These are phyloP conservation scores for Isurus oxyrinchus DNA, from an alignment of 2,113 vertebrate species.

Conservation along the genomic window DNA sequence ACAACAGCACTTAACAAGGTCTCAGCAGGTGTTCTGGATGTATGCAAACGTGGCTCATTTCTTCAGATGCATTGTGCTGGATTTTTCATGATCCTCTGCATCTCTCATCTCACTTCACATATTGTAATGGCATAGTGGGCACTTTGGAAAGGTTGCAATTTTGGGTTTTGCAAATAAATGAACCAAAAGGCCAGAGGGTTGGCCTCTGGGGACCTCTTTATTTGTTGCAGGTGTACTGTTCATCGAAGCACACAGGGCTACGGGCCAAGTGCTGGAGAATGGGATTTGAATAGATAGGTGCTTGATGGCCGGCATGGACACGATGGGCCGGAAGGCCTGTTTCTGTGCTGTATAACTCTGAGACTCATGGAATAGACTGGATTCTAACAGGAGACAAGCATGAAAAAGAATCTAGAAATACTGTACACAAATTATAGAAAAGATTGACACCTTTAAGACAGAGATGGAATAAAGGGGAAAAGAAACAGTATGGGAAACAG, in stretches of 20 bases:
- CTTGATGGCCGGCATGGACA: too few relatives aligned
- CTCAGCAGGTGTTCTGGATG: not conserved
- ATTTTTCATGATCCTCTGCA: not conserved
- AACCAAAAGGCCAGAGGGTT: not conserved
- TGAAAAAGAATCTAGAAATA: not conserved
- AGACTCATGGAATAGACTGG: not conserved
- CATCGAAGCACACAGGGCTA: too few relatives aligned
- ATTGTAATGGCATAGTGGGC: not conserved
- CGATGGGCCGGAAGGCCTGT: too few relatives aligned
- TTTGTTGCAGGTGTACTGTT: not conserved
- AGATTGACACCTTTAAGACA: not conserved
- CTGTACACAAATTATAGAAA: not conserved
- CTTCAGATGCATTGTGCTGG: not conserved
- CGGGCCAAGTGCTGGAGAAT: too few relatives aligned
- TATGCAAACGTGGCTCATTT: not conserved
- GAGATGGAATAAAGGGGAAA: not conserved
- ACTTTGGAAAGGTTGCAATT: not conserved
- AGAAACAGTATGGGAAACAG: not conserved
- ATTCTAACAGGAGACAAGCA: not conserved
- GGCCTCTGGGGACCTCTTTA: not conserved
- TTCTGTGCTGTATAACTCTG: too few relatives aligned
- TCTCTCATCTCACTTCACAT: not conserved
- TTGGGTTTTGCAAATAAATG: not conserved
- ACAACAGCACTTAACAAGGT: not conserved
- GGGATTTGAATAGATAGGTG: too few relatives aligned